A percentile compares a stretch with the other conserved stretches of the same genome.
Conservation (phyloP, 2,888 invertebrate species). For the Polydrusus cervinus region DNA sequence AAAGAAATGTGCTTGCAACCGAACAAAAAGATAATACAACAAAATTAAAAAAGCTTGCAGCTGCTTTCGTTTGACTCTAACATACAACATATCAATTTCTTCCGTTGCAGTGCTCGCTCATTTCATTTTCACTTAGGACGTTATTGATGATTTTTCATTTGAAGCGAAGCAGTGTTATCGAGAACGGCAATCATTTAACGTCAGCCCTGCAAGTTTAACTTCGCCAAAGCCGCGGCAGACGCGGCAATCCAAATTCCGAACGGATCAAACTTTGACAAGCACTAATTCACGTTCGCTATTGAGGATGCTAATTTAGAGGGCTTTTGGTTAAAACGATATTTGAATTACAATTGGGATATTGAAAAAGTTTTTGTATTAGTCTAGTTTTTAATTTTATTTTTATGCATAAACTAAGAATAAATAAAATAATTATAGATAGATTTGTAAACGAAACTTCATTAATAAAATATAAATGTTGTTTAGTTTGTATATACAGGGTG, state of each 20-base stretch:
- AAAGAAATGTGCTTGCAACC: conserved; percentile 16
- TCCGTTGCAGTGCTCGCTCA: conserved; percentile 39
- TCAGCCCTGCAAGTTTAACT: conserved; percentile 43
- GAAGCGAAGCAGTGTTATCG: conserved; percentile 45
- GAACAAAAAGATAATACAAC: neutral
- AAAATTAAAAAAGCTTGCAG: conserved; percentile 3
- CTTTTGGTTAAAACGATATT: conserved; percentile 22
- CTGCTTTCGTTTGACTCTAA: conserved; percentile 36
- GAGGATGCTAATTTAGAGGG: conserved; percentile 30
- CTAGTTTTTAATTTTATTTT: neutral
- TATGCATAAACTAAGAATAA: neutral
- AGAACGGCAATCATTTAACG: conserved; percentile 47
- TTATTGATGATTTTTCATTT: conserved; percentile 53
- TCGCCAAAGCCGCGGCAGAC: conserved; percentile 33
- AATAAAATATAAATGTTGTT: too few species aligned
- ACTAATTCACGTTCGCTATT: conserved; percentile 39
- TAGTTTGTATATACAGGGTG: too few species aligned
- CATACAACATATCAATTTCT: conserved; percentile 44
- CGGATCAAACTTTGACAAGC: conserved; percentile 46
- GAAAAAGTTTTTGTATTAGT: conserved; percentile 17
- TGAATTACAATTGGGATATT: conserved; percentile 6
- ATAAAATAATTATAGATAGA: too few species aligned
- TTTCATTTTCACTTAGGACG: conserved; percentile 41
- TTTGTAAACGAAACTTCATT: too few species aligned
- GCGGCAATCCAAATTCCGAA: conserved; percentile 38